A percentile compares a stretch with the other conserved stretches of the same genome.
Evolutionary conservation across 2,113 vertebrate species (phyloP).

Genomic region (Halichoeres trimaculatus): DNA sequence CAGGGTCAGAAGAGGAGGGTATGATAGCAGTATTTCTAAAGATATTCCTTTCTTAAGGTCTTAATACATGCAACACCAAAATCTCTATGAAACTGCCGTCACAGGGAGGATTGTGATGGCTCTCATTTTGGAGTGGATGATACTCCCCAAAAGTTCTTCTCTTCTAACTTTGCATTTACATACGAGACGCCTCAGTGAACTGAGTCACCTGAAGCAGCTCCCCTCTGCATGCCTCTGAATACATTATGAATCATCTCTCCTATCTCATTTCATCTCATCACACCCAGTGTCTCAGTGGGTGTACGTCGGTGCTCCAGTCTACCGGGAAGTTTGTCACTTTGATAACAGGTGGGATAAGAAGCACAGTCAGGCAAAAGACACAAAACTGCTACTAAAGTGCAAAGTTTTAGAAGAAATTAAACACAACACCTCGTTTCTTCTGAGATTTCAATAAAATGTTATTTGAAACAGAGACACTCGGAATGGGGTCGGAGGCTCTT

Average conservation of each 20-base stretch:
- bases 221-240: constrained; percentile 31
- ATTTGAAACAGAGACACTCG: constrained; percentile 9
- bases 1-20: background rate
- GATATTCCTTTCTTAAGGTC: background rate
- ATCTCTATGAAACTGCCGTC: background rate
- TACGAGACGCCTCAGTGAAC: background rate
- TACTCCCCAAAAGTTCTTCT: constrained; percentile 21
- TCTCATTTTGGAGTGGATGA: background rate
- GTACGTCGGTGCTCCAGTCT: constrained; percentile 12
- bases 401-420: background rate
- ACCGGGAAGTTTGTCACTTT: constrained; percentile 46
- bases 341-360: constrained; percentile 53
- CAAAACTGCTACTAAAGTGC: constrained; percentile 1
- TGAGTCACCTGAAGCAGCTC: constrained; percentile 41
- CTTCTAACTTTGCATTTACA: constrained; percentile 5
- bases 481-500: constrained; percentile 12
- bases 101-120: background rate
- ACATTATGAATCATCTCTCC: constrained; percentile 18
- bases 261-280: constrained; percentile 52
- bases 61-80: too few species aligned
- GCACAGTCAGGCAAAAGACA: constrained; percentile 4
- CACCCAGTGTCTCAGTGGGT: constrained; percentile 27
- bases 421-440: background rate
- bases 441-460: constrained; percentile 23
- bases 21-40: background rate